A percentile compares a stretch with the other conserved stretches of the same genome.
Evolutionary conservation across 2,797 vertebrate species (phyloP).

Genomic region (Chaetodon trifasciatus): DNA sequence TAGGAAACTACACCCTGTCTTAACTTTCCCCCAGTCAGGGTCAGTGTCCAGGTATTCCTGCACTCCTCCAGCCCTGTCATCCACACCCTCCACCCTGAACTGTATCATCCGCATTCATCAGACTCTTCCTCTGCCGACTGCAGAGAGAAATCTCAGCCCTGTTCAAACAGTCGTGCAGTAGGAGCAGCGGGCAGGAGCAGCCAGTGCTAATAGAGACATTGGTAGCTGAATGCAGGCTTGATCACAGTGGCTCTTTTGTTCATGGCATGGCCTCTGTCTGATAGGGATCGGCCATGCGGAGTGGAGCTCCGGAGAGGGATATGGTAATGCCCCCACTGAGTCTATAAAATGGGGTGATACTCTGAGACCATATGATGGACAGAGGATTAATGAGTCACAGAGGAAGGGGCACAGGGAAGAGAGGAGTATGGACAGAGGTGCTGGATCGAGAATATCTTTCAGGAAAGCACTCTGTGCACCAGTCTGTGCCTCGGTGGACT

Average conservation of each 20-base stretch:
- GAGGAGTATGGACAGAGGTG: slow-evolving; percentile 64
- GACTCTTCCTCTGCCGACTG: slow-evolving; percentile 64
- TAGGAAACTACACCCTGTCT: slow-evolving; percentile 47
- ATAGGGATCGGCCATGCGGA: slow-evolving; percentile 81
- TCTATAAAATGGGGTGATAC: slow-evolving; percentile 79
- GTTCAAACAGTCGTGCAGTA: slow-evolving; percentile 75
- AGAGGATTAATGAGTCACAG: slow-evolving; percentile 83
- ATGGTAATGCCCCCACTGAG: slow-evolving; percentile 80
- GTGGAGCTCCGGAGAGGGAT: slow-evolving; percentile 79
- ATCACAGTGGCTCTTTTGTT: slow-evolving; percentile 84
- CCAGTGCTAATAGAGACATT: slow-evolving; percentile 82
- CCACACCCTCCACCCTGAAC: slow-evolving; percentile 50
- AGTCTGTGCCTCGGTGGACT: slow-evolving; percentile 53
- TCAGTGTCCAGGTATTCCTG: slow-evolving; percentile 59
- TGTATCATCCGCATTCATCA: slow-evolving; percentile 74
- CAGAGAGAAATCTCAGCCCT: slow-evolving; percentile 71
- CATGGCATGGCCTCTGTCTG: slow-evolving; percentile 79
- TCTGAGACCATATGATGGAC: slow-evolving; percentile 82
- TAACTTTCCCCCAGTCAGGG: slow-evolving; percentile 54
- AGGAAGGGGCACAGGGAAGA: slow-evolving; percentile 63
- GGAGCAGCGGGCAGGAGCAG: slow-evolving; percentile 69
- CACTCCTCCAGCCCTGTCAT: slow-evolving; percentile 40
- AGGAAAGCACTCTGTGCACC: slow-evolving; percentile 52
- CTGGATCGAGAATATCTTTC: slow-evolving; percentile 66
- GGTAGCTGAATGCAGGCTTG: slow-evolving; percentile 77